A percentile compares a stretch with the other conserved stretches of the same genome.
These are phyloP conservation scores for Typhlichthys subterraneus DNA, from an alignment of 2,797 vertebrate species.

Conservation along the genomic window DNA sequence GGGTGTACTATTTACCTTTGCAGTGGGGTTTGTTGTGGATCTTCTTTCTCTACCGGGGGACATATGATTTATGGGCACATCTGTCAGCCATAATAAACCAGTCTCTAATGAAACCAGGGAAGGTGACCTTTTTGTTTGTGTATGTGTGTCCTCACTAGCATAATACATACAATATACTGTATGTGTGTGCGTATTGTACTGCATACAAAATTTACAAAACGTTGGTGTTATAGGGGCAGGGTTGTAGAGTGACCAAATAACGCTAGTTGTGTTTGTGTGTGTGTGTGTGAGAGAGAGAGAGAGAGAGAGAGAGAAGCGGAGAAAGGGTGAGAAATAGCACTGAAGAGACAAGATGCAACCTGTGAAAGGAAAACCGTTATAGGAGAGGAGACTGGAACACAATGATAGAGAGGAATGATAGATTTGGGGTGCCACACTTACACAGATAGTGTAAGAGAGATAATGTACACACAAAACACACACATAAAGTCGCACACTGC, in stretches of 20 bases:
- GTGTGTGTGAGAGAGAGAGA: constrained; percentile 2
- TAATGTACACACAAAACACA: constrained; percentile 9
- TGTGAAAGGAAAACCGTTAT: not conserved
- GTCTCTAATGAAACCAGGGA: constrained; percentile 65
- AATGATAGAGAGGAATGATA: constrained; percentile 38
- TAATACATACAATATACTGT: not conserved
- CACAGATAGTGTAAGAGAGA: constrained; percentile 5
- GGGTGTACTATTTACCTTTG: constrained; percentile 25
- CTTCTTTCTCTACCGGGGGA: constrained; percentile 45
- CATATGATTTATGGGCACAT: constrained; percentile 73
- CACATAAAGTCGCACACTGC: constrained; percentile 37
- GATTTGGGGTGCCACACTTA: constrained; percentile 18
- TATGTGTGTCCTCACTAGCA: constrained; percentile 1
- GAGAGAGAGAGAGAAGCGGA: not conserved
- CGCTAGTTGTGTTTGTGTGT: not conserved
- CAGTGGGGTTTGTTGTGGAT: constrained; percentile 60
- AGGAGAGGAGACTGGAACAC: constrained; percentile 8
- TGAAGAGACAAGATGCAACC: not conserved
- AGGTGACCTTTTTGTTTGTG: constrained; percentile 61
- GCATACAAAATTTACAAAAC: constrained; percentile 30
- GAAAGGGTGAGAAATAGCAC: not conserved
- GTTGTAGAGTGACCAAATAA: constrained; percentile 14
- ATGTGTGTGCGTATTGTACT: constrained; percentile 1
- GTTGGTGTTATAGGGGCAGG: constrained; percentile 14
- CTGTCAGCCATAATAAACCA: constrained; percentile 71